Conservation (phyloP, 37 sponge, comb jelly and placozoan genomes). For the Bolinopsis microptera region DNA sequence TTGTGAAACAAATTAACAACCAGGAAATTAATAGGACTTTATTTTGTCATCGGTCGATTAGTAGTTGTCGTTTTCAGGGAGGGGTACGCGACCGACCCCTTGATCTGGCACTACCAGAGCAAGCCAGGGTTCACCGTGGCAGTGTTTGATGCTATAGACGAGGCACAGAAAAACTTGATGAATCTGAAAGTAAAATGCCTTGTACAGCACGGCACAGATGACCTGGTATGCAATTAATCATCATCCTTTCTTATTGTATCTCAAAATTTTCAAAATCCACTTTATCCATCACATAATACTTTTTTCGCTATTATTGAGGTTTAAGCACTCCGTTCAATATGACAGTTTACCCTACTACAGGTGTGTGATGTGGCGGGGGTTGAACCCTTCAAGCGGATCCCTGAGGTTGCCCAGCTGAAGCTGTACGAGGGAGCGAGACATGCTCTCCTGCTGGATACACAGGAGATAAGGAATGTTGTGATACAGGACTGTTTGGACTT, state of each 20-base stretch:
- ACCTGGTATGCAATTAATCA: conserved; percentile 57
- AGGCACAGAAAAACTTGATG: neutral
- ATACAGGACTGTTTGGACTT: conserved; percentile 13
- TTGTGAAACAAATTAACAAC: too few species aligned
- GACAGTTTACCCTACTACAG: neutral
- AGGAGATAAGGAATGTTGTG: neutral
- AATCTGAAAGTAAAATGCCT: conserved; percentile 6
- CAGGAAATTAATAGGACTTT: too few species aligned
- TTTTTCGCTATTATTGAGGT: too few species aligned
- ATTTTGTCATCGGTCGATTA: too few species aligned
- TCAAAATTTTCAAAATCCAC: neutral
- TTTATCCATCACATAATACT: too few species aligned
- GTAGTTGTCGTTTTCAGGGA: neutral
- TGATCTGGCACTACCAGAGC: conserved; percentile 38
- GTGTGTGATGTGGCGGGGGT: conserved; percentile 61
- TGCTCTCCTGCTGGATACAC: conserved; percentile 48
- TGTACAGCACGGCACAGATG: conserved; percentile 45
- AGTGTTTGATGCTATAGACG: conserved; percentile 36
- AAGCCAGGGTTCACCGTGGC: conserved; percentile 24
- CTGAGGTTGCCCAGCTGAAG: neutral
- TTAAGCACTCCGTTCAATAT: too few species aligned
- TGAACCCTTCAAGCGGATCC: neutral
- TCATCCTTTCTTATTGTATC: neutral
- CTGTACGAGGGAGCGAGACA: conserved; percentile 48
- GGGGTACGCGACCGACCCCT: conserved; percentile 1